Base-by-base conservation (phyloP, 1,140 invertebrate species). In the Drosophila varians region DNA sequence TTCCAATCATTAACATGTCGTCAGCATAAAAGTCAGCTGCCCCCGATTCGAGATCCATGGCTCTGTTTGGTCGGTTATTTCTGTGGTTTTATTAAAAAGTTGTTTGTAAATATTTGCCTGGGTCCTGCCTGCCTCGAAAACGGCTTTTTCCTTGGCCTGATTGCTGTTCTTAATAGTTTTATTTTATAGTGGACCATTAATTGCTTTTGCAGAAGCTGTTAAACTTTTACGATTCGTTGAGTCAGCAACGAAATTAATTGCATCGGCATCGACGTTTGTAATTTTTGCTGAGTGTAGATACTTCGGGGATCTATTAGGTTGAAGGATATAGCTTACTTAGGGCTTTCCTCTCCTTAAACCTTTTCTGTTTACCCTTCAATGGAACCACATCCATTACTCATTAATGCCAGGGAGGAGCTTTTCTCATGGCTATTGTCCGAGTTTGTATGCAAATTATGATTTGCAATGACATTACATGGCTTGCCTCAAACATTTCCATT, bases 381-480 rank as follows among this genome's bases (percentile, higher is more conserved):
- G 3, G 34, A 28, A 46, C n/a, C 2, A 7, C 43, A 18, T 49
- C 8, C 45, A 43, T 65, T 60, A 47, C 25, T 46, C 43, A 65
- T 49, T 62, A 62, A 40, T 62, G 18, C 43, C 23, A 3, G 12
- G 21, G 1, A 47, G n/a, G 9, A 38, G 25, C 14, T 38, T 31
- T 31, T 3, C 19, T 71, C 14, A 11, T 45, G 43, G 8, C 42
- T 42, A 16, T 45, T 40, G 57, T 42, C 28, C 38, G 28, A 23
- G 40, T 74, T 46, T 46, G 72, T 64, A 83, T 83, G 62, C 40
- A 83, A 77, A 84, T 77, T 72, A 80, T 82, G 54, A 82, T 82
- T 68, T 42, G 21, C 52, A 64, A 77, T 52, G 69, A 71, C 56
- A 65, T 66, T 51, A 56, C 46, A 79, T 73, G 76, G 62, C 72